Evolutionary conservation across 2,797 vertebrate genomes (phyloP).

Genomic region (Echiichthys vipera): DNA sequence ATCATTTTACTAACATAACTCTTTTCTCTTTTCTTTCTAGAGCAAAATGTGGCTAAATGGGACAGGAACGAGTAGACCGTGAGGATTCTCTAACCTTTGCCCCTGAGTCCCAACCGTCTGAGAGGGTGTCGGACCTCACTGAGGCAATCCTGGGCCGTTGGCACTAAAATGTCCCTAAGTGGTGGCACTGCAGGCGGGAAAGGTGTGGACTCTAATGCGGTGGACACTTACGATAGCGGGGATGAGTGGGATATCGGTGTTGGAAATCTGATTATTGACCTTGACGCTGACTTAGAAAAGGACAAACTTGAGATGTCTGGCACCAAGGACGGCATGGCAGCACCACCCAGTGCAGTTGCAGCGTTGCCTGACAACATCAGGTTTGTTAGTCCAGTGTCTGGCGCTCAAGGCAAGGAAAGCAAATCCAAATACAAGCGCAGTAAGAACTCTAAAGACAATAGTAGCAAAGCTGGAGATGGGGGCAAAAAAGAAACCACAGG

Average conservation of each 20-base stretch:
- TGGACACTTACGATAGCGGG: constrained; percentile 99
- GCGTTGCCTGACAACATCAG: constrained; percentile 98
- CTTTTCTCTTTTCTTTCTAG: constrained; percentile 66
- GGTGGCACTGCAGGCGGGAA: constrained; percentile 99
- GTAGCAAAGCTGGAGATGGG: constrained; percentile 90
- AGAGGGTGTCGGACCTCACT: constrained; percentile 86
- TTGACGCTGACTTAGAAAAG: constrained; percentile 99
- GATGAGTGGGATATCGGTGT: constrained; percentile 99
- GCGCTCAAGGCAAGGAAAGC: constrained; percentile 97
- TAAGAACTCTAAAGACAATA: constrained; percentile 98
- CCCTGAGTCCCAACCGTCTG: constrained; percentile 84
- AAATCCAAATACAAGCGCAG: constrained; percentile 99
- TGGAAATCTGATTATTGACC: constrained; percentile 99
- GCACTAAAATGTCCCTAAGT: constrained; percentile 99
- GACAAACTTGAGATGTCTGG: constrained; percentile 99
- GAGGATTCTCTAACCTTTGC: constrained; percentile 82
- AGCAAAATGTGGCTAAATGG: constrained; percentile 87
- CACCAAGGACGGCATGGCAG: constrained; percentile 95
- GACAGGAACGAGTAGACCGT: constrained; percentile 84
- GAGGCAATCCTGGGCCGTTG: constrained; percentile 92
- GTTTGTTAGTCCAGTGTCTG: constrained; percentile 98
- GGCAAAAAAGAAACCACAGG: constrained; percentile 94
- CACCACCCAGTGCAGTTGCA: constrained; percentile 93
- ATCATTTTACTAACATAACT: constrained; percentile 30
- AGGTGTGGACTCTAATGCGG: constrained; percentile 99